Conservation (phyloP, 30 jellyfish, hydroid and myxozoan genomes). For the Hydractinia echinata region DNA sequence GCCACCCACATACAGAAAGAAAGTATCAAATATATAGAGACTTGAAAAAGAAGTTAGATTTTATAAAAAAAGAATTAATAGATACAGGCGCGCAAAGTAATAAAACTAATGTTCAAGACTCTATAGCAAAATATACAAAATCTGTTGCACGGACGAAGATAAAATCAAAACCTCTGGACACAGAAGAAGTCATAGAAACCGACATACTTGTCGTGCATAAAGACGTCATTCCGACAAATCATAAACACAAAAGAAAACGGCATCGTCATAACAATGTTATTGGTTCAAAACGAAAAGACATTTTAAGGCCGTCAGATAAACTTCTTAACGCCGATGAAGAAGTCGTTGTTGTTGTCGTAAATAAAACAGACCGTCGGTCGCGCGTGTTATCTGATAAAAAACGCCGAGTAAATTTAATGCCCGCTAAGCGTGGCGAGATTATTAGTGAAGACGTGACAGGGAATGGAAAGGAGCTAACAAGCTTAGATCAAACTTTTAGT, state of each 20-base stretch:
- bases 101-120: too few species aligned
- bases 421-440: slow-evolving; percentile 3
- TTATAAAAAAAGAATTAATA: too few species aligned
- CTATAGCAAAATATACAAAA: too few species aligned
- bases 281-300: slow-evolving; percentile 5
- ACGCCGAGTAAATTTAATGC: too few species aligned
- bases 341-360: neutral
- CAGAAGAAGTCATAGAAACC: neutral
- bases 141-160: too few species aligned
- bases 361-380: neutral
- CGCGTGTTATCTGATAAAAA: neutral
- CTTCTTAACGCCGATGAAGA: neutral
- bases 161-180: neutral
- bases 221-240: neutral
- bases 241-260: neutral
- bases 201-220: slow-evolving; percentile 1
- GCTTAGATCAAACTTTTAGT: neutral
- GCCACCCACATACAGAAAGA: too few species aligned
- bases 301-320: neutral
- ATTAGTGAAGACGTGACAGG: neutral
- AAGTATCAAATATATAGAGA: too few species aligned
- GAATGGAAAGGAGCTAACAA: neutral
- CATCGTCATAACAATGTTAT: neutral
- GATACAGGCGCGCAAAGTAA: too few species aligned
- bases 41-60: too few species aligned